These are phyloP conservation scores for Agrilus mali DNA, from an alignment of 2,888 invertebrate genomes.

Conservation along the genomic window DNA sequence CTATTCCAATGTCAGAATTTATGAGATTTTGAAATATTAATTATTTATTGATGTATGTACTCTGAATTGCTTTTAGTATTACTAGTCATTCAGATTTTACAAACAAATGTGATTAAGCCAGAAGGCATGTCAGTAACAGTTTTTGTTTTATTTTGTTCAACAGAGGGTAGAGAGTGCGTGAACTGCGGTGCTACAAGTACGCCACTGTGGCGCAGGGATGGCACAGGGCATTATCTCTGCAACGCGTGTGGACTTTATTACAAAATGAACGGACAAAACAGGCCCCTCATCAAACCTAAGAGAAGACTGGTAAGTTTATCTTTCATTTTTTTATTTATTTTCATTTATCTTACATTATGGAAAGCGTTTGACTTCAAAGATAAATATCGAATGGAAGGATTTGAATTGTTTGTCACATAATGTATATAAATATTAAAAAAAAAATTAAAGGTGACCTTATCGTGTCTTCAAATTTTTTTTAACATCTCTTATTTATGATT, in stretches of 20 bases:
- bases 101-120: too few species aligned
- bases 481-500: too few species aligned
- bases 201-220: slow-evolving; percentile 93
- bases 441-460: not conserved
- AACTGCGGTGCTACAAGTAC: slow-evolving; percentile 99
- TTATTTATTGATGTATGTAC: too few species aligned
- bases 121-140: not conserved
- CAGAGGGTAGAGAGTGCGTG: slow-evolving; percentile 95
- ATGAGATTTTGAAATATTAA: too few species aligned
- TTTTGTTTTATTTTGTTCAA: slow-evolving; percentile 20
- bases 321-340: not conserved
- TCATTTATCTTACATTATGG: not conserved
- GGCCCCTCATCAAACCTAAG: slow-evolving; percentile 98
- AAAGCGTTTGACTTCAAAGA: not conserved
- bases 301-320: slow-evolving; percentile 93
- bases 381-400: too few species aligned
- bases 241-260: slow-evolving; percentile 99
- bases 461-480: too few species aligned
- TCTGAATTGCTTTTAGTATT: too few species aligned
- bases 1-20: too few species aligned
- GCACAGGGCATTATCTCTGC: slow-evolving; percentile 95
- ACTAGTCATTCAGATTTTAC: too few species aligned
- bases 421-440: too few species aligned
- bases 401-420: too few species aligned
- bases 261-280: slow-evolving; percentile 99